Evolutionary conservation across 2,113 vertebrate genomes (phyloP), one percentile per base, ranked within the genome.

Genomic region (Tetraodon nigroviridis): DNA sequence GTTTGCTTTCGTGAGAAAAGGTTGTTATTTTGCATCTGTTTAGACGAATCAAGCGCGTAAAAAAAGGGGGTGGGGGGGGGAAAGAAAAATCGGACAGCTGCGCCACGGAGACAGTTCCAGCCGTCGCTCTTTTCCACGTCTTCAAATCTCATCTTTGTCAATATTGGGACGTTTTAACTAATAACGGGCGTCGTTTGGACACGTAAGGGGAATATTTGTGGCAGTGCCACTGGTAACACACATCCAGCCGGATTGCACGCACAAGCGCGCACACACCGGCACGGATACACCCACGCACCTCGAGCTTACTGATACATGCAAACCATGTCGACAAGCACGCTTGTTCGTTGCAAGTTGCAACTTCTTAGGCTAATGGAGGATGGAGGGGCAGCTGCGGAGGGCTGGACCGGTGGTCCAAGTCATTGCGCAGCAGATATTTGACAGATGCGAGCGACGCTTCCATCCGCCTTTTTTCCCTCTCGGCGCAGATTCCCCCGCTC

Each of bases 261-360:
- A 56, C 46, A 58, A 27, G 37, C 41, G 37, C 41, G 73, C 57
- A 76, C 65, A 62, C 71, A 79, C 78, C 62, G 80, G 74, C 75
- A 66, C 69, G 63, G 66, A 80, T 77, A 81, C 87, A 84, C 87
- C 83, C 84, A 88, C 86, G 75, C 83, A 83, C 75, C 59, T 73
- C 70, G 59, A 72, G 61, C 75, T 68, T 50, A 32, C 71, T 78
- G 73, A 69, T 79, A 82, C 76, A 76, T 86, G 84, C 77, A 81
- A 81, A 83, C 81, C 81, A 80, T 86, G 82, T 78, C 69, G 71
- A 66, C 77, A 61, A 82, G 73, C 75, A 74, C 64, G 78, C 42
- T 76, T 73, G 48, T 69, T 65, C 60, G 19, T 46, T 69, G 53
- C 61, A 73, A 81, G 53, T 73, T 76, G 51, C 57, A 74, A 81